phyloP scores from a whole-genome alignment of 2,797 vertebrate genomes.

The Cirrhinus mrigala region DNA sequence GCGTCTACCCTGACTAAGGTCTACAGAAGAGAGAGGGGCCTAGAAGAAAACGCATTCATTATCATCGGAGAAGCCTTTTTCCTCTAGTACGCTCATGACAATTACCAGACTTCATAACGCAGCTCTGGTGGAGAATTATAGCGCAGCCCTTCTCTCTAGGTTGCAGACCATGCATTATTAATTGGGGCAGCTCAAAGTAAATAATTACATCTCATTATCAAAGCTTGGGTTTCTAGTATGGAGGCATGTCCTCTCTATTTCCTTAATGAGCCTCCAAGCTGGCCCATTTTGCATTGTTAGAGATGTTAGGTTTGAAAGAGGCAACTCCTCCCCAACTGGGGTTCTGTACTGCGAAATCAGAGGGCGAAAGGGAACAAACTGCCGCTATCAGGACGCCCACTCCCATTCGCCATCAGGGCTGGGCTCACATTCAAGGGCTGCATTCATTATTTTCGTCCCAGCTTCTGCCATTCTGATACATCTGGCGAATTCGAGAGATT shows the following conservation, averaged over 20 bases:
- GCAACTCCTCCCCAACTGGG: conserved; percentile 26
- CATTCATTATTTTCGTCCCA: conserved; percentile 7
- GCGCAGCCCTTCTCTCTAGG: conserved; percentile 37
- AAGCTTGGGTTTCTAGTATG: conserved; percentile 50
- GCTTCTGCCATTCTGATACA: conserved; percentile 41
- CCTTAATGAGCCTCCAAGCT: conserved; percentile 57
- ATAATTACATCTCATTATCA: conserved; percentile 67
- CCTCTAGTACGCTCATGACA: conserved; percentile 42
- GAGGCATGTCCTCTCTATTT: conserved; percentile 51
- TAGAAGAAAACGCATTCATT: conserved; percentile 42
- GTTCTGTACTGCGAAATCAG: conserved; percentile 31
- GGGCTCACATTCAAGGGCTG: conserved; percentile 1
- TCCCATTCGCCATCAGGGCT: not conserved
- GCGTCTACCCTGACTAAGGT: not conserved
- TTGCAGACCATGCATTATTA: conserved; percentile 63
- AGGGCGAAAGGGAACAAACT: conserved; percentile 33
- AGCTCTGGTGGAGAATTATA: conserved; percentile 41
- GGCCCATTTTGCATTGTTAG: conserved; percentile 51
- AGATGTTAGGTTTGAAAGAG: conserved; percentile 40
- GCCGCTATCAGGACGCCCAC: conserved; percentile 1
- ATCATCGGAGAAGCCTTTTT: conserved; percentile 41
- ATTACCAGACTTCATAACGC: conserved; percentile 49
- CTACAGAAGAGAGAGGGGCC: not conserved
- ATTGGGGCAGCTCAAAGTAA: conserved; percentile 61
- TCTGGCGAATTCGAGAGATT: conserved; percentile 27